A percentile compares a stretch with the other conserved stretches of the same genome.
These are phyloP conservation scores for Quadroppia sp. DNA, from an alignment of 2,888 invertebrate genomes.

Conservation along the genomic window DNA sequence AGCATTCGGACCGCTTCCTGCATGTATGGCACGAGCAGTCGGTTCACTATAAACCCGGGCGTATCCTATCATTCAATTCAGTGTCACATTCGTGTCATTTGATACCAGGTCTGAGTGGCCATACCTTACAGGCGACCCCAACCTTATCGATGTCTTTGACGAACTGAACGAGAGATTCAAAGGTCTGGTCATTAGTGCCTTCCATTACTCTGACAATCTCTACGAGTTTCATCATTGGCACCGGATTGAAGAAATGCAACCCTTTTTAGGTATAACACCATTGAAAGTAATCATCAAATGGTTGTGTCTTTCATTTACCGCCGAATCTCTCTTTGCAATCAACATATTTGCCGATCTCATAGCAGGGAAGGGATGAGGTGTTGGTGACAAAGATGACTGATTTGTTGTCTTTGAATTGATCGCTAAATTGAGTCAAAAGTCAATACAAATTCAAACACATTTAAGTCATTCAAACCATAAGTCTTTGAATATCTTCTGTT, in stretches of 20 bases:
- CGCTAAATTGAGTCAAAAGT: background rate
- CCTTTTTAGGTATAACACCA: conserved; percentile 51
- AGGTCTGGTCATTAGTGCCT: conserved; percentile 73
- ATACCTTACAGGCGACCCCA: conserved; percentile 72
- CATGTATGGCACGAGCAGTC: conserved; percentile 76
- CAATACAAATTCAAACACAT: background rate
- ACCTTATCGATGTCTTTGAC: conserved; percentile 76
- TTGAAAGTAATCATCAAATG: too few relatives aligned
- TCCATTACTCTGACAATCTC: conserved; percentile 72
- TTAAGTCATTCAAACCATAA: conserved; percentile 25
- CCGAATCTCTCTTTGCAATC: conserved; percentile 67
- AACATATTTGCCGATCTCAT: conserved; percentile 71
- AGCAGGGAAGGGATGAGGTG: conserved; percentile 79
- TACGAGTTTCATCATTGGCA: conserved; percentile 80
- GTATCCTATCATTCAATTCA: conserved; percentile 61
- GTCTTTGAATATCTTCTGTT: conserved; percentile 66
- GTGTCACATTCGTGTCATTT: too few relatives aligned
- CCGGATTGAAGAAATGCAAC: conserved; percentile 88
- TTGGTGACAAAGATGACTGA: conserved; percentile 80
- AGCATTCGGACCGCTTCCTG: conserved; percentile 73
- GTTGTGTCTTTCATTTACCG: too few relatives aligned
- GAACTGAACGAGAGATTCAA: conserved; percentile 67
- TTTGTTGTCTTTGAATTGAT: conserved; percentile 54
- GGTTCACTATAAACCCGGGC: conserved; percentile 85
- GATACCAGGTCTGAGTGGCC: too few relatives aligned